Percentiles rank a stretch among this genome's conserved stretches.
phyloP scores from a whole-genome alignment of 2,797 vertebrate genomes.

The Acomys russatus region DNA sequence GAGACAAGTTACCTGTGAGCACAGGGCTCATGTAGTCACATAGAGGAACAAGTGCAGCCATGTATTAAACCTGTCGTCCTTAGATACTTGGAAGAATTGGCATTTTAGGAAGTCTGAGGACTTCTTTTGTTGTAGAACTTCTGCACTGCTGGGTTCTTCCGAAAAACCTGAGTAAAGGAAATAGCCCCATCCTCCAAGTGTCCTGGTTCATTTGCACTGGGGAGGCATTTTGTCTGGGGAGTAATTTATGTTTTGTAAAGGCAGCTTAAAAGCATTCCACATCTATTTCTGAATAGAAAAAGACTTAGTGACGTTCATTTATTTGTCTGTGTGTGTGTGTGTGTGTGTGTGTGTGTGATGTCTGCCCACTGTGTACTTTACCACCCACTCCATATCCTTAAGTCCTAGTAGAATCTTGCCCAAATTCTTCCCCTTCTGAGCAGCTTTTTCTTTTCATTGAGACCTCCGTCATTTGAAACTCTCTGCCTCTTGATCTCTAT shows the following conservation, averaged over 20 bases:
- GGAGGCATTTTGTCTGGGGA: background rate
- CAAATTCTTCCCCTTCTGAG: background rate
- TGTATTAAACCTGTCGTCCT: background rate
- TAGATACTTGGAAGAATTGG: background rate
- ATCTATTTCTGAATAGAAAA: conserved; percentile 41
- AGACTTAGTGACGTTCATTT: fast-evolving
- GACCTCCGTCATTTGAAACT: conserved; percentile 15
- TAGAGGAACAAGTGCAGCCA: background rate
- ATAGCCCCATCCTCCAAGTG: background rate
- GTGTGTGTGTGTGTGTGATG: background rate
- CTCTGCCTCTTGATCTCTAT: background rate
- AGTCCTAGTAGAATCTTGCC: background rate
- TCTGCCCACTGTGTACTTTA: too few relatives aligned
- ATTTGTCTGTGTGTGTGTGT: background rate
- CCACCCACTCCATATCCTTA: background rate
- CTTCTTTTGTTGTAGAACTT: background rate
- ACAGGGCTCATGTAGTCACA: background rate
- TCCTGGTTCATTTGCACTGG: background rate
- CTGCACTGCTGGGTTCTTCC: background rate
- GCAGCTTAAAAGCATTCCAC: background rate
- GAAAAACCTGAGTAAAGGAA: background rate
- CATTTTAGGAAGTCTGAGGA: background rate
- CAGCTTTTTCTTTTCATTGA: conserved; percentile 14
- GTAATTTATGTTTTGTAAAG: conserved; percentile 43
- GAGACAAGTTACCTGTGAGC: background rate